These are phyloP conservation scores for Cebidichthys violaceus DNA, from an alignment of 2,113 vertebrate species.

Conservation along the genomic window DNA sequence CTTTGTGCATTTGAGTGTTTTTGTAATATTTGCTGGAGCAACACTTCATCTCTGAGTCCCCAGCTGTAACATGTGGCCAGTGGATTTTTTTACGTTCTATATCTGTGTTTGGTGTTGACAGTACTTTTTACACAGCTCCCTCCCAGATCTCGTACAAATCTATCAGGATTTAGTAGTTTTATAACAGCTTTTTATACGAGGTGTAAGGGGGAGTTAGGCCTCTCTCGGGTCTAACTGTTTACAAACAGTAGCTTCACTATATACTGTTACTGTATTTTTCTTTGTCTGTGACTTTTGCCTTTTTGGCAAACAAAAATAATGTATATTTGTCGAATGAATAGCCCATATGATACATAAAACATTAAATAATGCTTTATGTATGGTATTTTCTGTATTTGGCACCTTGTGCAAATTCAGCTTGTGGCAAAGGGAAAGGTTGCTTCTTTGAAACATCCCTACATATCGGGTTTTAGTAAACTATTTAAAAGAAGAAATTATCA, in stretches of 20 bases:
- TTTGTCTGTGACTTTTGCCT: not conserved
- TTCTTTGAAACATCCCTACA: not conserved
- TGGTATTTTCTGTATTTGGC: not conserved
- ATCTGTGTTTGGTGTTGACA: not conserved
- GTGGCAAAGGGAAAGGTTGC: not conserved
- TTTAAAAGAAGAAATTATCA: not conserved
- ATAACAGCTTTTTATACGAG: not conserved
- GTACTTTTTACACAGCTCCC: not conserved
- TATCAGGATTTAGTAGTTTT: not conserved
- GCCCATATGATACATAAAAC: not conserved
- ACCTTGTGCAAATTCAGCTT: not conserved
- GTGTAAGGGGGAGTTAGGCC: not conserved
- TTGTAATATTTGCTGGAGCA: not conserved
- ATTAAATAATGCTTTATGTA: not conserved
- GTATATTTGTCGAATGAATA: not conserved
- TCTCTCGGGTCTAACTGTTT: not conserved
- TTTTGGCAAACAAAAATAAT: not conserved
- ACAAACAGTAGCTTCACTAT: not conserved
- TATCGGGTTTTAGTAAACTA: not conserved
- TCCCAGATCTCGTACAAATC: not conserved
- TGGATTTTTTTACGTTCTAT: not conserved
- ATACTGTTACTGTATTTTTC: not conserved
- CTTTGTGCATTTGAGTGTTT: not conserved
- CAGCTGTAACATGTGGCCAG: not conserved
- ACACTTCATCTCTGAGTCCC: not conserved